phyloP scores from a whole-genome alignment of 2,888 invertebrate genomes.

The Chaitophorus viminalis region DNA sequence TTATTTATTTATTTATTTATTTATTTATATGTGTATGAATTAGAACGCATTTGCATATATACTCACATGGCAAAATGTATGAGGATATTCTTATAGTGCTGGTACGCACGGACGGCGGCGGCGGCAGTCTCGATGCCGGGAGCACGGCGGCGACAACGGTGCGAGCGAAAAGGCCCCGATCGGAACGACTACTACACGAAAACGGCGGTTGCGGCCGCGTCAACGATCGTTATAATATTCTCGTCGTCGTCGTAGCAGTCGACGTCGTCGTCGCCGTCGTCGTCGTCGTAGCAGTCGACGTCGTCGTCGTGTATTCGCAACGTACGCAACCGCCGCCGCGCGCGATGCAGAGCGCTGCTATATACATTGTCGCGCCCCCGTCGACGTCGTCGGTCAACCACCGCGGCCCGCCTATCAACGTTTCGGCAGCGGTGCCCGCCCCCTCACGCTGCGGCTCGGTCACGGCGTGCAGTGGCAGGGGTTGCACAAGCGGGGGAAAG shows the following conservation, averaged over 20 bases:
- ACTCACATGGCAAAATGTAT: too few species aligned
- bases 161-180: constrained; percentile 13
- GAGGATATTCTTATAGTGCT: neutral
- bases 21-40: too few species aligned
- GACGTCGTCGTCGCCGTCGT: constrained; percentile 24
- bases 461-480: neutral
- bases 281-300: constrained; percentile 12
- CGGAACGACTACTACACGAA: constrained; percentile 38
- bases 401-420: neutral
- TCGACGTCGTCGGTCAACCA: constrained; percentile 20
- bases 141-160: neutral
- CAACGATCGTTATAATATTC: neutral
- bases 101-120: neutral
- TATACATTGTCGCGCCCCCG: neutral
- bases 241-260: constrained; percentile 16
- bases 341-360: constrained; percentile 6
- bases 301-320: constrained; percentile 7
- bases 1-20: too few species aligned
- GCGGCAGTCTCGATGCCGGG: constrained; percentile 17
- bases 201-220: constrained; percentile 2
- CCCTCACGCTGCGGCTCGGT: neutral
- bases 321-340: neutral
- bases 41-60: too few species aligned
- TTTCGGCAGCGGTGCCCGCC: neutral
- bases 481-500: too few species aligned